Evolutionary conservation across 1,140 invertebrate genomes (phyloP), one percentile per base, ranked within the genome.

Genomic region (Caerostris extrusa): DNA sequence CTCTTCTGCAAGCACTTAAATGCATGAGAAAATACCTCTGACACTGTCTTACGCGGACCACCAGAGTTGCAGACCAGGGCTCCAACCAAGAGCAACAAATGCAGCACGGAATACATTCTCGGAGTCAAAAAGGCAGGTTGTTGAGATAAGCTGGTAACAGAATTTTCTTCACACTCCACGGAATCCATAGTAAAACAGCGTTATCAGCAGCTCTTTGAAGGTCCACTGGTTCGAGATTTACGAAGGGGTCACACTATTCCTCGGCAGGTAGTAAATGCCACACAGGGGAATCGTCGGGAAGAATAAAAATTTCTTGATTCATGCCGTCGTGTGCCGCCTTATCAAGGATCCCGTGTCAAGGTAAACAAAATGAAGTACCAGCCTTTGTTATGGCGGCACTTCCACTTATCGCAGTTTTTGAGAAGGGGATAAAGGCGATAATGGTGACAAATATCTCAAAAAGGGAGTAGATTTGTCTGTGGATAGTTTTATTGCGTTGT

Each of bases 111-210:
- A 58, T 85, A 85, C 82, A 34, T 58, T 85, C 57, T 85, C 56
- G 8, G 57, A 85, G 82, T 85, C 82, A 58, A 85, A n/a, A 85
- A 85, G 82, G 55, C 57, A 85, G 55, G 82, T 85, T 85, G 56
- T 14, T 12, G 19, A 85, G 82, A 85, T 85, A 85, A 85, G 55
- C 82, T 6, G 17, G 17, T 34, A 34, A 19, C 56, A 17, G 4
- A 34, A n/a, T 19, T 85, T 85, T 85, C 14, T 85, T 58, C 55
- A 56, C 82, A 56, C 55, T n/a, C 71, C 34, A 12, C 19, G 34
- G 50, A 77, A 77, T 77, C 3, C 50, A 12, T 57, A 57, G 82
- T 5, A 3, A 58, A 34, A 34, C 17, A 57, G 56, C 55, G 82
- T 58, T 85, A 85, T 85, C 82, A 57, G 34, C 71, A 77, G 56